Evolutionary conservation across 2,113 vertebrate species (phyloP), one percentile per base, ranked within the genome.

Genomic region (Ascaphus truei): DNA sequence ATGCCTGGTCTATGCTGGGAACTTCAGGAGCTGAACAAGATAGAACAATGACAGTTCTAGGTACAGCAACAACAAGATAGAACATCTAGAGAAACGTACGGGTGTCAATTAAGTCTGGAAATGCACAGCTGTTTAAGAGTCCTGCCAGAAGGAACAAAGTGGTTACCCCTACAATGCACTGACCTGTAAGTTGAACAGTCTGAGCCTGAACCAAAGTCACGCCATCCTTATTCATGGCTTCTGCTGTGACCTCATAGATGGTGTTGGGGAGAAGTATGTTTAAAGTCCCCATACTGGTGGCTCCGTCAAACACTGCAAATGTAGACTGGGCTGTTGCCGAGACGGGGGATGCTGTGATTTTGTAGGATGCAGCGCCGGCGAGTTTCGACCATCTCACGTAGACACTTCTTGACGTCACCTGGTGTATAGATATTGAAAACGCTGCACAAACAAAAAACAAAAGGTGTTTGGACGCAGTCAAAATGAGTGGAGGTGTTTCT

Each of bases 1-100:
- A 96, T 34, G 88, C 91, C 73, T 90, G 79, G 4, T 86, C 67
- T 55, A 96, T 93, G 56, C 73, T 72, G 29, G 96, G 94, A 16
- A 84, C 76, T 3, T 92, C 90, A 5, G 93, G 94, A 76, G 91
- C 96, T 98, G 77, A 9, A 26, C 9, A 12, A 2, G 10, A 23
- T 8, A 1, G 1, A 20, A 2, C 3, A 18, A 47, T 15, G 26
- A 50, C 9, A 1, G 5, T 7, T 1, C n/a, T 7, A 4, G 1
- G 0, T 7, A 5, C 6, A 2, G 1, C 31, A 18, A 41, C 36
- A 34, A 47, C 0, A 39, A 16, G n/a, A 26, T 22, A 71, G 26
- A 2, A 8, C 34, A 22, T 29, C 29, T 23, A 37, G 11, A 41
- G 11, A 13, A 6, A 43, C 5, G 15, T 33, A 56, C 23, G 23